Base-by-base conservation (phyloP, 2,888 invertebrate genomes). In the Lamproptera curius region DNA sequence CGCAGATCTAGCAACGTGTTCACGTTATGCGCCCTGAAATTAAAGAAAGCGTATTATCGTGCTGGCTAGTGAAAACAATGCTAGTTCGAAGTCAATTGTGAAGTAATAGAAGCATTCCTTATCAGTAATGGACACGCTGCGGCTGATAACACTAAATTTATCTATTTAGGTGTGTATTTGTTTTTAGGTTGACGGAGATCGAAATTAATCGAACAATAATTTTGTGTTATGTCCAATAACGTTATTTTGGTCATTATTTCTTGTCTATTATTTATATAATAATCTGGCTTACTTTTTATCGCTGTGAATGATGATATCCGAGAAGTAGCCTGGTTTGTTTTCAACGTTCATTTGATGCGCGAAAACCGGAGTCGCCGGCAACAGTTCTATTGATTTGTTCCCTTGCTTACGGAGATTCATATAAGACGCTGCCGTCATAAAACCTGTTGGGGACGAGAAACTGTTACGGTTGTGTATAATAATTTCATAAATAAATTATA, bases 351-450 rank as follows among this genome's bases (percentile, higher is more conserved):
- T 86, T 50, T 87, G 82, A 62, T 92, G 91, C 8, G 78, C 76
- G 61, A 90, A 90, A 10, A 91, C 82, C 9, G 91, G 89, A 8
- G 90, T 90, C 17, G 90, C 89, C 2, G 89, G 89, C 42, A 92
- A 73, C 35, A 92, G 66, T 59, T 90, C 88, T 11, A 85, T 69
- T 36, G 62, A 67, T 20, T 67, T 60, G 55, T 83, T 86, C 46
- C 76, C 73, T 42, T 70, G 62, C 16, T 77, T 67, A 26, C 79
- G 70, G 42, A 91, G 64, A 39, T 82, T 77, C 67, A 91, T 80
- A 58, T 88, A 91, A 0, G 89, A 80, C 2, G 89, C 75, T 31
- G 89, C 86, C 23, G 89, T 85, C 88, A 91, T 88, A 62, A 91
- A 91, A 1, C 87, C 91, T 92, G 71, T 43, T 76, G 76, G n/a